These are phyloP conservation scores for Ataeniobius toweri DNA, from an alignment of 2,797 vertebrate genomes.

Conservation along the genomic window DNA sequence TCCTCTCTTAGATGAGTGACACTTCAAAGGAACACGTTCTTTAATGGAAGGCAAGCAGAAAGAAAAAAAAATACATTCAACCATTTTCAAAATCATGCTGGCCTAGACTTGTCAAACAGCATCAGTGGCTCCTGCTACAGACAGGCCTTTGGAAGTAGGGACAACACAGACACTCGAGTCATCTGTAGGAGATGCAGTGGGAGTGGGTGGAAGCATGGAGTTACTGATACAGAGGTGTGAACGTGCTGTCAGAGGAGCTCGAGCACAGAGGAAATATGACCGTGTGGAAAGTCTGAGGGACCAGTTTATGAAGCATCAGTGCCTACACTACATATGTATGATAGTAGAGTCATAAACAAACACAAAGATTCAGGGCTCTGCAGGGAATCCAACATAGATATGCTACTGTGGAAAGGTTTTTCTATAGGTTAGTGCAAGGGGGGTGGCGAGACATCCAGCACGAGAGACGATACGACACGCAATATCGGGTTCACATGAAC, in stretches of 20 bases:
- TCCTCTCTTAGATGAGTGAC: conserved; percentile 44
- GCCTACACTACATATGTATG: neutral
- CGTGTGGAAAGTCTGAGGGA: neutral
- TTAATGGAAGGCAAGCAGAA: conserved; percentile 26
- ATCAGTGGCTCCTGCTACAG: conserved; percentile 43
- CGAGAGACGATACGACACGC: neutral
- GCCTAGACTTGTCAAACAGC: conserved; percentile 61
- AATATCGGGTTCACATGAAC: neutral
- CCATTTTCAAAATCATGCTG: conserved; percentile 55
- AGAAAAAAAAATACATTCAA: conserved; percentile 40
- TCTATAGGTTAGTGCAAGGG: neutral
- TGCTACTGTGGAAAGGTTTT: neutral
- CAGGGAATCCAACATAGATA: neutral
- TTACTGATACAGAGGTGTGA: conserved; percentile 21
- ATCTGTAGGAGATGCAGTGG: conserved; percentile 20
- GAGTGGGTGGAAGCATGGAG: conserved; percentile 28
- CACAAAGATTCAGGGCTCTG: neutral
- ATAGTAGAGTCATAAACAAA: neutral
- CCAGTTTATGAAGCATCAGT: neutral
- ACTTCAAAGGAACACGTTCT: conserved; percentile 65
- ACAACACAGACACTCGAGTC: conserved; percentile 40
- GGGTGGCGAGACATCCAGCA: neutral
- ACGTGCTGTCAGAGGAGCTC: conserved; percentile 26
- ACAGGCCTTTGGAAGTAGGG: conserved; percentile 31
- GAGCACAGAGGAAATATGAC: conserved; percentile 1